phyloP scores from a whole-genome alignment of 2,797 vertebrate species.

The Takifugu rubripes region DNA sequence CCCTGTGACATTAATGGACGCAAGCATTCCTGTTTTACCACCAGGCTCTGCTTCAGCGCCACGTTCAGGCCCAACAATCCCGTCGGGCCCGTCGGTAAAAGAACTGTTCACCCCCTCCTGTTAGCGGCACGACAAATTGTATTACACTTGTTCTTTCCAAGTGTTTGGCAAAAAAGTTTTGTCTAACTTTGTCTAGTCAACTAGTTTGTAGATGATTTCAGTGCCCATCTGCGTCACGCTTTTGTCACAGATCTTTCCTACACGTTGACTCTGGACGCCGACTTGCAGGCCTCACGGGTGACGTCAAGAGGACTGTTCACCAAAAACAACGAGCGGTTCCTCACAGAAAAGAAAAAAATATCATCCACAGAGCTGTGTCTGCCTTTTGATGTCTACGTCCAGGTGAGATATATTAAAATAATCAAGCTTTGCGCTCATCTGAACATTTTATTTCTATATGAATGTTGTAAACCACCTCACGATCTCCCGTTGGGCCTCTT shows the following conservation, averaged over 20 bases:
- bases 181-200: no score
- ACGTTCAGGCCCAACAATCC: slow-evolving; percentile 79
- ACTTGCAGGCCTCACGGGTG: slow-evolving; percentile 79
- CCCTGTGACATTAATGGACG: slow-evolving; percentile 75
- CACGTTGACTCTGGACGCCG: slow-evolving; percentile 84
- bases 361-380: slow-evolving; percentile 55
- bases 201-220: no score
- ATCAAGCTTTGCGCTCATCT: not conserved
- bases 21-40: slow-evolving; percentile 58
- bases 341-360: slow-evolving; percentile 71
- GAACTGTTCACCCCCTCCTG: not conserved
- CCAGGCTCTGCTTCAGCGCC: slow-evolving; percentile 80
- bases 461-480: not conserved
- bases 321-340: slow-evolving; percentile 78
- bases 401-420: slow-evolving; percentile 67
- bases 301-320: slow-evolving; percentile 85
- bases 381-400: slow-evolving; percentile 76
- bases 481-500: slow-evolving; percentile 3
- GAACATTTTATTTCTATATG: no score
- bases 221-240: not conserved
- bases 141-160: no score
- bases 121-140: not conserved
- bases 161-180: no score
- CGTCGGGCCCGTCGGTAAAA: slow-evolving; percentile 79
- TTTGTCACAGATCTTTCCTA: slow-evolving; percentile 74